Conservation (phyloP, 2,113 vertebrate genomes). For the Corythaeola cristata region DNA sequence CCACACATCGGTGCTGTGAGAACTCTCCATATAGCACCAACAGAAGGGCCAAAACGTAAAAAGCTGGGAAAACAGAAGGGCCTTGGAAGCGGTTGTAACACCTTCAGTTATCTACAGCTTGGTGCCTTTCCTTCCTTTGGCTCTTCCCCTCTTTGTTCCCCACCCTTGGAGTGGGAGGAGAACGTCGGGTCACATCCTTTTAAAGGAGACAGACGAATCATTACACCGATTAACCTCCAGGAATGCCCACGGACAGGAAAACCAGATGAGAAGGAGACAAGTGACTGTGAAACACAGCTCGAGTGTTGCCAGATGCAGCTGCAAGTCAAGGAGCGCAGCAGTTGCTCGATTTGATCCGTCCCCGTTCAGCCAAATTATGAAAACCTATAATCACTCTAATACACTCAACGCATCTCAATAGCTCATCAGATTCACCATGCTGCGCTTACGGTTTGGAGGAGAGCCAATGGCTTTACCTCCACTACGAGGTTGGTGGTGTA, state of each 20-base stretch:
- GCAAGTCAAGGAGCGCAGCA: not conserved
- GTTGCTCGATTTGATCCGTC: not conserved
- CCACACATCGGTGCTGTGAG: rapidly evolving
- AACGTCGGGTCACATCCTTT: not conserved
- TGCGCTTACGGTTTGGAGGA: rapidly evolving
- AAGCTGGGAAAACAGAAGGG: not conserved
- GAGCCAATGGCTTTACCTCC: not conserved
- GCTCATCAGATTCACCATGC: not conserved
- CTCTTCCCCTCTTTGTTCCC: not conserved
- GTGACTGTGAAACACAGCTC: not conserved
- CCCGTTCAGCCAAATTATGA: not conserved
- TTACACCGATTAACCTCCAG: not conserved
- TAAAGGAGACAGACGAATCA: not conserved
- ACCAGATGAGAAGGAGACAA: not conserved
- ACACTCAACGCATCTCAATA: not conserved
- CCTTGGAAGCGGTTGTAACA: not conserved
- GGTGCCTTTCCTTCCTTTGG: not conserved
- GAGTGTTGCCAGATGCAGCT: not conserved
- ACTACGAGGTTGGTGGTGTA: not conserved
- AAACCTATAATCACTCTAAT: not conserved
- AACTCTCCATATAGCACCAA: not conserved
- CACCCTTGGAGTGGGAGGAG: not conserved
- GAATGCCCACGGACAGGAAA: not conserved
- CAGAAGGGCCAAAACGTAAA: not conserved
- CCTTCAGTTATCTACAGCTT: not conserved